Percentiles rank a stretch among this genome's conserved stretches.
These are phyloP conservation scores for Gobio occitaniae DNA, from an alignment of 2,797 vertebrate species.

Conservation along the genomic window DNA sequence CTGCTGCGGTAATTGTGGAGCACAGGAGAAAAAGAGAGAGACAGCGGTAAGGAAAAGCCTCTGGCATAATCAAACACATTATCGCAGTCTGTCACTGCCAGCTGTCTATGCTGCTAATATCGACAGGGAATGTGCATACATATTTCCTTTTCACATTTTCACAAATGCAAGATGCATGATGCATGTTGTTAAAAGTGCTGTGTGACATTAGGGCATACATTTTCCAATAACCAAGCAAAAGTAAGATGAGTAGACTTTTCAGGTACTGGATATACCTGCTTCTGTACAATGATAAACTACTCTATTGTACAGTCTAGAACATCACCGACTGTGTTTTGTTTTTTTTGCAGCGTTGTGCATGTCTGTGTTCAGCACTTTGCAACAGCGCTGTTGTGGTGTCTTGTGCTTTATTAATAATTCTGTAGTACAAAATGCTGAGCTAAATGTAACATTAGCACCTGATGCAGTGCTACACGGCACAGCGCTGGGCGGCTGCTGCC, in stretches of 20 bases:
- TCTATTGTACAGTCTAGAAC: neutral
- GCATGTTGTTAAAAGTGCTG: neutral
- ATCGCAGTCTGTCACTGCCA: constrained; percentile 55
- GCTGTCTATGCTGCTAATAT: constrained; percentile 51
- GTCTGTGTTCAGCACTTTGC: constrained; percentile 25
- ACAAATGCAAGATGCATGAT: neutral
- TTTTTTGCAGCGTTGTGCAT: constrained; percentile 16
- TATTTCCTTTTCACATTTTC: constrained; percentile 36
- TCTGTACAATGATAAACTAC: neutral
- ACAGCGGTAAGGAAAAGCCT: constrained; percentile 43
- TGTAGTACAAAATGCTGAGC: constrained; percentile 47
- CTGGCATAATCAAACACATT: constrained; percentile 56
- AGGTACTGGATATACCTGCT: neutral
- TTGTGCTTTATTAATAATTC: constrained; percentile 46
- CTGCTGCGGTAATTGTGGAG: constrained; percentile 30
- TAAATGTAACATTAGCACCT: constrained; percentile 39
- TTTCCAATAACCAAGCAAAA: constrained; percentile 3
- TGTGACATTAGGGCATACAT: constrained; percentile 18
- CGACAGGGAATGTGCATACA: constrained; percentile 45
- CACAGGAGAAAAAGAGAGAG: constrained; percentile 27
- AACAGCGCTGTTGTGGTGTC: constrained; percentile 27
- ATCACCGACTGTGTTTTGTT: neutral
- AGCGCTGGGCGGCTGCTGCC: neutral
- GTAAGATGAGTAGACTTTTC: neutral
- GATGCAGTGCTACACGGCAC: constrained; percentile 22